Evolutionary conservation across 2,797 vertebrate species (phyloP).

Genomic region (Delichon dasypus): DNA sequence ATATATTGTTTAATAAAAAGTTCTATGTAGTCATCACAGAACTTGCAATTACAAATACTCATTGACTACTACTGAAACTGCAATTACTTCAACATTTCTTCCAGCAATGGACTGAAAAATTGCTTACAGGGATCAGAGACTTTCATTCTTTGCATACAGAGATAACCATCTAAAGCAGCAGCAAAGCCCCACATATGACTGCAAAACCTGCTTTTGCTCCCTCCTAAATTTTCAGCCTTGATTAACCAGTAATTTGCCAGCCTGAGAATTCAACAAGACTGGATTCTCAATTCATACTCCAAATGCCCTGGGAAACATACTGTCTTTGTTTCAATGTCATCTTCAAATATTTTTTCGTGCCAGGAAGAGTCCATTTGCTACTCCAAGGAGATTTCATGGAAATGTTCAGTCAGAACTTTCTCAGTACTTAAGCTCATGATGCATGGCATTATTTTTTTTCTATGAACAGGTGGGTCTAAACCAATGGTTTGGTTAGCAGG

Average conservation of each 20-base stretch:
- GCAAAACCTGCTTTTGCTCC: not conserved
- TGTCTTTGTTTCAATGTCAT: not conserved
- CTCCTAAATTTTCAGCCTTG: not conserved
- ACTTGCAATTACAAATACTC: not conserved
- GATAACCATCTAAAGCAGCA: not conserved
- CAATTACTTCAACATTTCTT: slow-evolving; percentile 7
- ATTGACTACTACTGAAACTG: not conserved
- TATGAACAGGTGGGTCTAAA: not conserved
- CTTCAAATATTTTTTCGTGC: not conserved
- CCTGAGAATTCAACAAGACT: not conserved
- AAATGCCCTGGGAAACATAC: not conserved
- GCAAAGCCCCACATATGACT: accelerated
- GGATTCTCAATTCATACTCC: not conserved
- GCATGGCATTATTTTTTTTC: not conserved
- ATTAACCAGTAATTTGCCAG: not conserved
- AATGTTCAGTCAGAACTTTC: not conserved
- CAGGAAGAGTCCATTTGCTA: not conserved
- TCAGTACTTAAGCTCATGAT: not conserved
- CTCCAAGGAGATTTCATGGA: not conserved
- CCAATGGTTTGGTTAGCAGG: not conserved
- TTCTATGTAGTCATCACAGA: not conserved
- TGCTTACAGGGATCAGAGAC: not conserved
- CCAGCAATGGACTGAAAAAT: not conserved
- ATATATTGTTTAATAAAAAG: not conserved
- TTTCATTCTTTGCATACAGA: not conserved